Evolutionary conservation across 1,140 invertebrate species (phyloP).

Genomic region (Drosophila pseudoananassae): DNA sequence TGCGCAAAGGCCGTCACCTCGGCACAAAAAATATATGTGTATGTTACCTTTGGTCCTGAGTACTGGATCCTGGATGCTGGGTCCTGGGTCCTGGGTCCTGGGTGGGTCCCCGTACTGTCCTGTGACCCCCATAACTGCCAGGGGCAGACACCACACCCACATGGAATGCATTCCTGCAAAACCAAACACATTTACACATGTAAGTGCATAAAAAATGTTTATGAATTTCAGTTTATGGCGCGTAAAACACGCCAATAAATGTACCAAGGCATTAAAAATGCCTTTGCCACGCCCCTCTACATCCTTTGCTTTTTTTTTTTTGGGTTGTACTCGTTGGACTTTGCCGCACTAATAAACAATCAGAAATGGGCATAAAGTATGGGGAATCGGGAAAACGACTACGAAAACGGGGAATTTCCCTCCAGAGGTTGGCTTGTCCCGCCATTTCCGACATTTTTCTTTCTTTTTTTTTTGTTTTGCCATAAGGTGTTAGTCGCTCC

Average conservation of each 20-base stretch:
- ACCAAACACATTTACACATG: slow-evolving; percentile 75
- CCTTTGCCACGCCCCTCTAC: slow-evolving; percentile 26
- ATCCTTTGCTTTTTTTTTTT: not conserved
- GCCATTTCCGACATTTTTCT: not conserved
- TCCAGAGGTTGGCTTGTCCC: not conserved
- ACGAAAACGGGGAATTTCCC: slow-evolving; percentile 25
- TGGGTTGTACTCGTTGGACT: slow-evolving; percentile 16
- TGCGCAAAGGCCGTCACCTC: slow-evolving; percentile 22
- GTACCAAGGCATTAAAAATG: slow-evolving; percentile 75
- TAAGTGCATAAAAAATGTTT: slow-evolving; percentile 83
- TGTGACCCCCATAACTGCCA: not conserved
- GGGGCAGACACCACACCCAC: not conserved
- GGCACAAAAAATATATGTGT: slow-evolving; percentile 43
- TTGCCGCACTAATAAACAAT: slow-evolving; percentile 82
- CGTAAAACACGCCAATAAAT: slow-evolving; percentile 83
- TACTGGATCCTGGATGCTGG: not conserved
- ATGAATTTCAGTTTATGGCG: slow-evolving; percentile 82
- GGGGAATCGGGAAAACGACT: slow-evolving; percentile 59
- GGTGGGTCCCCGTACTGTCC: not conserved
- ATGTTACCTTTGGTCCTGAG: slow-evolving; percentile 54
- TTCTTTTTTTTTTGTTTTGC: slow-evolving; percentile 7
- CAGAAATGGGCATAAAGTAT: slow-evolving; percentile 80
- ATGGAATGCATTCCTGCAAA: slow-evolving; percentile 36
- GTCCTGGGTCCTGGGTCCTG: slow-evolving; percentile 9
- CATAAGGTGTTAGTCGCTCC: slow-evolving; percentile 62